These are phyloP conservation scores for Cheiracanthium punctorium DNA, from an alignment of 2,888 invertebrate species.

Conservation along the genomic window DNA sequence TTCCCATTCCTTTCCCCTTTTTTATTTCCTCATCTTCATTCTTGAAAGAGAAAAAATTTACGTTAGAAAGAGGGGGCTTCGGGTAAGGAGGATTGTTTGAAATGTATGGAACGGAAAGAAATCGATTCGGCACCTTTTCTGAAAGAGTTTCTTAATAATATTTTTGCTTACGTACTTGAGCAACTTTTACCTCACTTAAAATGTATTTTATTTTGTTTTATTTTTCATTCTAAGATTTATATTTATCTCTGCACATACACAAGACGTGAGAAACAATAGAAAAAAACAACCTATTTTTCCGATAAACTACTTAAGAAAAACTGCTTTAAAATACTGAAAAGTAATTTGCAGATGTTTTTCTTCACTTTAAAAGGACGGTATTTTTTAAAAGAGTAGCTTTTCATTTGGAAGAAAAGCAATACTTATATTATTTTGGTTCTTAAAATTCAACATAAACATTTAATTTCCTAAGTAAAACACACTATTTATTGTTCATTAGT, in stretches of 20 bases:
- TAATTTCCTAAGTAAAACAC: too few relatives aligned
- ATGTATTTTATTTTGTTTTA: slow-evolving; percentile 10
- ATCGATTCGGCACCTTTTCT: slow-evolving; percentile 60
- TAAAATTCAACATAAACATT: too few relatives aligned
- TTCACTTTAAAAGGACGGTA: not conserved
- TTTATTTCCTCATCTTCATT: slow-evolving; percentile 43
- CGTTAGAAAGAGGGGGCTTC: slow-evolving; percentile 24
- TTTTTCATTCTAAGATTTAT: not conserved
- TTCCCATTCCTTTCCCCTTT: slow-evolving; percentile 36
- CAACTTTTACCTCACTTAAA: slow-evolving; percentile 50
- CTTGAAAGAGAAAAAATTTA: slow-evolving; percentile 38
- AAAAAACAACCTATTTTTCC: not conserved
- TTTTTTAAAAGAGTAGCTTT: too few relatives aligned
- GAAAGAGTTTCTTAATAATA: slow-evolving; percentile 42
- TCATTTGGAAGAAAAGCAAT: too few relatives aligned
- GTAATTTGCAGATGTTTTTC: not conserved
- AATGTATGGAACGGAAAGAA: slow-evolving; percentile 37
- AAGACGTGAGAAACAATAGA: not conserved
- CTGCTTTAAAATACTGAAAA: not conserved
- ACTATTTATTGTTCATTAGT: too few relatives aligned
- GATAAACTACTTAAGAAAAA: not conserved
- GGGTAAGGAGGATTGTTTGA: slow-evolving; percentile 38
- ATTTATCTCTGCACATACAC: not conserved
- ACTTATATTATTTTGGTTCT: too few relatives aligned
- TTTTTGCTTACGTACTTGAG: slow-evolving; percentile 36